Percentiles rank a stretch among this genome's conserved stretches.
These are phyloP conservation scores for Actinostola sp. DNA, from an alignment of 92 coral and sea anemone species.

Conservation along the genomic window DNA sequence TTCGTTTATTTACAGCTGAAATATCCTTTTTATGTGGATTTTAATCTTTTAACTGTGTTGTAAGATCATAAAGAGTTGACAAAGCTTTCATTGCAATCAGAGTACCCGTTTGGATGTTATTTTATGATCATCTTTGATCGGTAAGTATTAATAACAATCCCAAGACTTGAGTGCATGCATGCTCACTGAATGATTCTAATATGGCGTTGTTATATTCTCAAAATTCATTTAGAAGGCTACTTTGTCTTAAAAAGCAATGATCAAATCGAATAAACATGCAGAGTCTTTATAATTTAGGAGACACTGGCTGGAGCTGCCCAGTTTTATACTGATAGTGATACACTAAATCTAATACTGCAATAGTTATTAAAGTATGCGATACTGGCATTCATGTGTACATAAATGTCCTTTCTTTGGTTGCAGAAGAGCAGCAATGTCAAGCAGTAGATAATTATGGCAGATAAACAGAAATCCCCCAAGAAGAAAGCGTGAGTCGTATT, in stretches of 20 bases:
- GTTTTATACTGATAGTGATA: too few relatives aligned
- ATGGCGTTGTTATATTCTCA: background rate
- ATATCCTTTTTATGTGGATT: background rate
- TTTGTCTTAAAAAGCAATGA: too few relatives aligned
- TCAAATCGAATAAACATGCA: too few relatives aligned
- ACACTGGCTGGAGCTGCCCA: too few relatives aligned
- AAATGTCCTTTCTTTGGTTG: background rate
- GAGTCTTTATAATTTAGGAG: too few relatives aligned
- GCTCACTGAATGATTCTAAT: background rate
- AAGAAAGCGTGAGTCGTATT: constrained; percentile 65
- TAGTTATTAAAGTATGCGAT: too few relatives aligned
- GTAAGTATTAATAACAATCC: background rate
- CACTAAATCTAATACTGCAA: too few relatives aligned
- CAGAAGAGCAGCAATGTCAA: background rate
- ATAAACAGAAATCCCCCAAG: constrained; percentile 54
- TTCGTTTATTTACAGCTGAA: background rate
- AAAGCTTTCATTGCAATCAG: background rate
- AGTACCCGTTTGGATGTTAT: background rate
- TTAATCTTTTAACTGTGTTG: background rate
- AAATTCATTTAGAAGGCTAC: background rate
- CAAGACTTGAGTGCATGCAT: background rate
- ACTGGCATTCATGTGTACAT: background rate
- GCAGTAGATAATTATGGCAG: background rate
- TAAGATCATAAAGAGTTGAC: background rate
- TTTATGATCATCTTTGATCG: background rate